Evolutionary conservation across 2,888 invertebrate genomes (phyloP).

Genomic region (Amphipoea oculea): DNA sequence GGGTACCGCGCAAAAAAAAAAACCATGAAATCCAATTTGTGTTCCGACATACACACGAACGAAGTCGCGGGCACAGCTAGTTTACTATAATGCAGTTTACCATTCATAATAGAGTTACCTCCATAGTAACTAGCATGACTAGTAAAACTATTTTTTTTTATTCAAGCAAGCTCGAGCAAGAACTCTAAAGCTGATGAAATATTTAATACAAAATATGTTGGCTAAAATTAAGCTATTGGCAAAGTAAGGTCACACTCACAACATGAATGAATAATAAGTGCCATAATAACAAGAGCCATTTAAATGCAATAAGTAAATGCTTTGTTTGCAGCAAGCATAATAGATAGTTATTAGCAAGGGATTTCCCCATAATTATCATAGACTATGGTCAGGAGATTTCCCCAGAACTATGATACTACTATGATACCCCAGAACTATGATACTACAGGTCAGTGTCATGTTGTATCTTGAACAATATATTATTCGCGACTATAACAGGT

Average conservation of each 20-base stretch:
- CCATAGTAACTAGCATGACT: slow-evolving; percentile 1
- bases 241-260: slow-evolving; percentile 14
- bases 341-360: background rate
- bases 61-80: no score
- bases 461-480: no score
- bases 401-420: slow-evolving; percentile 8
- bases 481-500: no score
- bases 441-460: no score
- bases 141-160: background rate
- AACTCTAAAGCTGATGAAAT: slow-evolving; percentile 12
- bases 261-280: background rate
- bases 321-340: background rate
- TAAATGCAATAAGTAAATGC: background rate
- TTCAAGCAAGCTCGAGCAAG: background rate
- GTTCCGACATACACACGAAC: no score
- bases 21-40: no score
- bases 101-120: background rate
- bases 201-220: background rate
- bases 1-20: no score
- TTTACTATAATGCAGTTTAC: background rate
- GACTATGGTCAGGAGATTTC: slow-evolving; percentile 1
- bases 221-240: background rate
- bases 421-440: slow-evolving; percentile 2
- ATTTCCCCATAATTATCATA: slow-evolving; percentile 11
- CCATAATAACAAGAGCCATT: slow-evolving; percentile 1